Evolutionary conservation across 2,797 vertebrate species (phyloP).

Genomic region (Myotis pilosus): DNA sequence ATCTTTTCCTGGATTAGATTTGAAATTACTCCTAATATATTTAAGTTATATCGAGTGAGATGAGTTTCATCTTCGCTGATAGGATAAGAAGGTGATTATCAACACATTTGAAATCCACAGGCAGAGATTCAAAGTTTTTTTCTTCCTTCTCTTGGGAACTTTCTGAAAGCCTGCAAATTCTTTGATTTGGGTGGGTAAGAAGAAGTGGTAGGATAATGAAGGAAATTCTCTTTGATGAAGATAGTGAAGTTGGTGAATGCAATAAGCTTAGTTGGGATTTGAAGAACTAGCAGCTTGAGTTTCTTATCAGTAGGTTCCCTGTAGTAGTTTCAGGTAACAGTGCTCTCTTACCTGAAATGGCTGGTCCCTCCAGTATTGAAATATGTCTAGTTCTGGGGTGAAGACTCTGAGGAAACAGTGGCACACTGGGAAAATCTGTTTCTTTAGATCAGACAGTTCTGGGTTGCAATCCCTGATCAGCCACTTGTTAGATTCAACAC

Average conservation of each 20-base stretch:
- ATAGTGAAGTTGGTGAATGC: neutral
- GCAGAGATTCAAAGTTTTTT: neutral
- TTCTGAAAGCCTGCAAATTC: neutral
- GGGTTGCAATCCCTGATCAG: neutral
- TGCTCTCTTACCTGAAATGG: neutral
- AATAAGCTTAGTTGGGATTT: neutral
- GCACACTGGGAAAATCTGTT: slow-evolving; percentile 16
- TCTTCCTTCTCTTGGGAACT: neutral
- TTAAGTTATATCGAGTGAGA: slow-evolving; percentile 70
- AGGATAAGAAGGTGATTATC: slow-evolving; percentile 39
- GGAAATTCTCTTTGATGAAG: neutral
- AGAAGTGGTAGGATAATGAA: neutral
- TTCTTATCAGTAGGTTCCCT: neutral
- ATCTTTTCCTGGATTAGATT: slow-evolving; percentile 80
- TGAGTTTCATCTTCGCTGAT: slow-evolving; percentile 76
- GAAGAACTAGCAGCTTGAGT: neutral
- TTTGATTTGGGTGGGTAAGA: neutral
- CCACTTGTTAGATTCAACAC: neutral
- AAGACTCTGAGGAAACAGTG: neutral
- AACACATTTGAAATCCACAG: slow-evolving; percentile 51
- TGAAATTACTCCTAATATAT: slow-evolving; percentile 80
- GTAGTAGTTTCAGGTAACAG: neutral
- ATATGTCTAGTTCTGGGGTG: neutral
- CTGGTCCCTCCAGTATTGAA: neutral
- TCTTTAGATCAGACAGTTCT: neutral